These are phyloP conservation scores for Terrapene triunguis DNA, from an alignment of 2,113 vertebrate genomes.

Conservation along the genomic window DNA sequence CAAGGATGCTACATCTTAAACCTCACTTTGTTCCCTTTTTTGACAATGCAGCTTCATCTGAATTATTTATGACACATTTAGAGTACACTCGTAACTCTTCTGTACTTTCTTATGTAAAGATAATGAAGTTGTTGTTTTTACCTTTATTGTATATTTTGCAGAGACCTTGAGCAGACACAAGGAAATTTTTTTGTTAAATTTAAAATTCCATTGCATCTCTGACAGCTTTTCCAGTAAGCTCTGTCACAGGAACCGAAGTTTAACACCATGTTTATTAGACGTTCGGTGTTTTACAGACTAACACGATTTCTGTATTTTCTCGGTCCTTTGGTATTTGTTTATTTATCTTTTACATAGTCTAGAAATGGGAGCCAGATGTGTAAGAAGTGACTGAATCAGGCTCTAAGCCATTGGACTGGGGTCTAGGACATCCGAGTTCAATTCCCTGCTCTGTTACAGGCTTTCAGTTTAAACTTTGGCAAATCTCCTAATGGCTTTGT, in stretches of 20 bases:
- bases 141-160: not conserved
- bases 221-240: accelerated
- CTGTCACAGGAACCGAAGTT: not conserved
- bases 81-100: accelerated
- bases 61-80: accelerated
- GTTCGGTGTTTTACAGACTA: not conserved
- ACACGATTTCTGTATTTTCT: accelerated
- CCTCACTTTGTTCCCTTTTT: not conserved
- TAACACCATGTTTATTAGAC: not conserved
- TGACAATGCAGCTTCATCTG: accelerated
- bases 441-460: not conserved
- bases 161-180: not conserved
- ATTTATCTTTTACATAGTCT: not conserved
- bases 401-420: not conserved
- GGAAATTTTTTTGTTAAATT: not conserved
- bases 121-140: not conserved
- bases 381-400: not conserved
- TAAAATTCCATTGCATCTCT: not conserved
- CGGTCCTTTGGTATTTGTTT: not conserved
- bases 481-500: not conserved
- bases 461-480: too few relatives aligned
- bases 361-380: not conserved
- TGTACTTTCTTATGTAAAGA: accelerated
- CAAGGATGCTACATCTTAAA: not conserved
- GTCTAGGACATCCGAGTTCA: not conserved